These are phyloP conservation scores for Perca flavescens DNA, from an alignment of 2,113 vertebrate species.

Conservation along the genomic window DNA sequence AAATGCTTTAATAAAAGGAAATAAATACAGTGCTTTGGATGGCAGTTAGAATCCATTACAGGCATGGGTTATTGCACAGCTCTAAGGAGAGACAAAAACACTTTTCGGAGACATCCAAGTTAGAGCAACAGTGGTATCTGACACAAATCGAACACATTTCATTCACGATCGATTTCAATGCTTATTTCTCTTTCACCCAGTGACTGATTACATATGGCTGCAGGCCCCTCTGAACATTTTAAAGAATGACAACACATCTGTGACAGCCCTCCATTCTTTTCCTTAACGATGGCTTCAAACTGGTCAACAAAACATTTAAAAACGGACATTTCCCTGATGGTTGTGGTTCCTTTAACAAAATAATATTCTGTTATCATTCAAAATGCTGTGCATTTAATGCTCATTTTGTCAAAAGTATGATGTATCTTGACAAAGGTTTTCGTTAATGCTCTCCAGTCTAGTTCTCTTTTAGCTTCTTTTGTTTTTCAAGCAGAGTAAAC, in stretches of 20 bases:
- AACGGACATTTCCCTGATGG: constrained; percentile 69
- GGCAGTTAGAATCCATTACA: constrained; percentile 84
- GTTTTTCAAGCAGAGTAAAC: constrained; percentile 28
- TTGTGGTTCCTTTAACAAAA: constrained; percentile 46
- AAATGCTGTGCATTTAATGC: constrained; percentile 59
- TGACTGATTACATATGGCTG: constrained; percentile 25
- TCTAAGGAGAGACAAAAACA: constrained; percentile 64
- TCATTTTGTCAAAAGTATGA: constrained; percentile 25
- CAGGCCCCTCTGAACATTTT: constrained; percentile 17
- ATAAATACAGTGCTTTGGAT: constrained; percentile 83
- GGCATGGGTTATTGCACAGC: constrained; percentile 83
- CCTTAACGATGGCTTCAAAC: constrained; percentile 56
- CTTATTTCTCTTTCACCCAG: constrained; percentile 13
- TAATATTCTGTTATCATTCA: constrained; percentile 44
- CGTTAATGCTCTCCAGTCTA: constrained; percentile 29
- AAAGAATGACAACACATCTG: constrained; percentile 11
- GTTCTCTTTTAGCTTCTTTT: not conserved
- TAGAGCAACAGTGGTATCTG: constrained; percentile 62
- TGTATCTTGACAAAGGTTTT: not conserved
- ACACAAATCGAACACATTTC: constrained; percentile 35
- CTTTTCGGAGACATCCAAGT: constrained; percentile 50
- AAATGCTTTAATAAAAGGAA: constrained; percentile 82
- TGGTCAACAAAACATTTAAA: constrained; percentile 42
- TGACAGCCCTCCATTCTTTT: constrained; percentile 2
- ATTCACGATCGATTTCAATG: constrained; percentile 23